Evolutionary conservation across 2,797 vertebrate genomes (phyloP).

Genomic region (Cossypha caffra): DNA sequence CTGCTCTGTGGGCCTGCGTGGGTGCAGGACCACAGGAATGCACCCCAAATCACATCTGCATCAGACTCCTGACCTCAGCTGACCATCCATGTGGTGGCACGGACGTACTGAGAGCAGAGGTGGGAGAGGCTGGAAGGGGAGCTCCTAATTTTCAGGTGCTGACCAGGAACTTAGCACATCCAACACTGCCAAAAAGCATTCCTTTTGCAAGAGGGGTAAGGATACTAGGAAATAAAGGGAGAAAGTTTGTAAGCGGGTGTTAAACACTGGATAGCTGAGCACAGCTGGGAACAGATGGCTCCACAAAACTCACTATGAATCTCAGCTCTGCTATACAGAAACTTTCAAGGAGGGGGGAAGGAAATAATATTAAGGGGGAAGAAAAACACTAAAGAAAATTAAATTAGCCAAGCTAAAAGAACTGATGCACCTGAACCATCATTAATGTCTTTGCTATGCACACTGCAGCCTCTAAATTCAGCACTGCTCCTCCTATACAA

Average conservation of each 20-base stretch:
- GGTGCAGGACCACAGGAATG: not conserved
- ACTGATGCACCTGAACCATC: not conserved
- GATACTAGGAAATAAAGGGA: not conserved
- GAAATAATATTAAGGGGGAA: not conserved
- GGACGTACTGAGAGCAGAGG: not conserved
- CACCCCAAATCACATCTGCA: not conserved
- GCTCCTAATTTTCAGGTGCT: not conserved
- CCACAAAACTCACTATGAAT: not conserved
- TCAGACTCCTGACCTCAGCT: not conserved
- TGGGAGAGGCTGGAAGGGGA: not conserved
- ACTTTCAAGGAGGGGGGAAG: not conserved
- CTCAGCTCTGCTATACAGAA: not conserved
- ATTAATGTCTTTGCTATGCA: not conserved
- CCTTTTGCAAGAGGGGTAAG: not conserved
- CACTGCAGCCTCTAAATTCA: not conserved
- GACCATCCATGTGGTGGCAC: accelerated
- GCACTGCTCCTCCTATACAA: not conserved
- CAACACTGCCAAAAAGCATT: accelerated
- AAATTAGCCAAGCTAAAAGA: not conserved
- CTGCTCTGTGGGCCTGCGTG: not conserved
- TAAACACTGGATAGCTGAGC: not conserved
- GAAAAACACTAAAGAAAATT: not conserved
- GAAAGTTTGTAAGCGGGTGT: not conserved
- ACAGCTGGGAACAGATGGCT: not conserved
- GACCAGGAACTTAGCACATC: not conserved